Evolutionary conservation across 2,888 invertebrate species (phyloP).

Genomic region (Acrobasis repandana): DNA sequence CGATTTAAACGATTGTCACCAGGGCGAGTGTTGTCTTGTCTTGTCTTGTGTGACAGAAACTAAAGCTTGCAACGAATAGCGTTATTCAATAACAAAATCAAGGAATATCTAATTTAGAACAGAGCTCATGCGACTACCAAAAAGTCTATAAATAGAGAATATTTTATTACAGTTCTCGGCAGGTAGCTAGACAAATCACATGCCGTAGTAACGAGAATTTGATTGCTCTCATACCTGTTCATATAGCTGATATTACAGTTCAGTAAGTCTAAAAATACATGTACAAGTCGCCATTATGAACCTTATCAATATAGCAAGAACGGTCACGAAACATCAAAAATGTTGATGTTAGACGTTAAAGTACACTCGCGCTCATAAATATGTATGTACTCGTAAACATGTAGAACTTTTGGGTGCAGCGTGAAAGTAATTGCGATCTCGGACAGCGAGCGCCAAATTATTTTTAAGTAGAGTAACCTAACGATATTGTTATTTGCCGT

Average conservation of each 20-base stretch:
- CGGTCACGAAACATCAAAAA: slow-evolving; percentile 1
- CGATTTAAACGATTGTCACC: too few relatives aligned
- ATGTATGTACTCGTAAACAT: slow-evolving; percentile 23
- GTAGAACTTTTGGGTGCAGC: slow-evolving; percentile 22
- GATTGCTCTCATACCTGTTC: slow-evolving; percentile 35
- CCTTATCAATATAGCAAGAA: not conserved
- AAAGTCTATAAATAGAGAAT: slow-evolving; percentile 16
- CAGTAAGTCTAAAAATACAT: slow-evolving; percentile 9
- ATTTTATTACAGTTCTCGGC: slow-evolving; percentile 30
- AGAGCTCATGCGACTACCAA: slow-evolving; percentile 1
- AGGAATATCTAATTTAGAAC: not conserved
- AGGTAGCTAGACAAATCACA: slow-evolving; percentile 33
- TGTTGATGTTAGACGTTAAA: slow-evolving; percentile 11
- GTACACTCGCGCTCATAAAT: slow-evolving; percentile 22
- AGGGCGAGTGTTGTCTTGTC: too few relatives aligned
- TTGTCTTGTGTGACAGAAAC: too few relatives aligned
- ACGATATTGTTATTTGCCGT: slow-evolving; percentile 10
- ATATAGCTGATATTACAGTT: slow-evolving; percentile 21
- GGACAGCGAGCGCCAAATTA: slow-evolving; percentile 14
- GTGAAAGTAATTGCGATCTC: slow-evolving; percentile 22
- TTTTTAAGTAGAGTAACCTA: slow-evolving; percentile 22
- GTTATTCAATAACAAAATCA: not conserved
- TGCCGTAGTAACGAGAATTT: slow-evolving; percentile 40
- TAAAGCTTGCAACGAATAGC: not conserved
- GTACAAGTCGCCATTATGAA: not conserved